A percentile compares a stretch with the other conserved stretches of the same genome.
Evolutionary conservation across 2,113 vertebrate species (phyloP).

Genomic region (Todiramphus saurophagus): DNA sequence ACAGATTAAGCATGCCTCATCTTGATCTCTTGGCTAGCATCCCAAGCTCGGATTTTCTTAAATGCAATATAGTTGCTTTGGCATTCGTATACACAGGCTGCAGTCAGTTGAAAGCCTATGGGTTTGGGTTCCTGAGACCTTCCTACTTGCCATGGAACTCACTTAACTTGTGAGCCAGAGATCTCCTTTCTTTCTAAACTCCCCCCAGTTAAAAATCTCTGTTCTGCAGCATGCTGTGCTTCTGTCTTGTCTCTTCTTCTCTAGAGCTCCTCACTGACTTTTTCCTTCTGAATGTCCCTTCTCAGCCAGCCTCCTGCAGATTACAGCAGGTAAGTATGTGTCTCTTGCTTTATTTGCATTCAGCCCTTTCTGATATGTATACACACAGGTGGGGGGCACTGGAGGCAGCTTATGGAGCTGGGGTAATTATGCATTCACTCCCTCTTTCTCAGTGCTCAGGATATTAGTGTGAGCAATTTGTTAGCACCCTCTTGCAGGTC

Average conservation of each 20-base stretch:
- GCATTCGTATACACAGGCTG: accelerated
- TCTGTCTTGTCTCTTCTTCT: background rate
- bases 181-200: background rate
- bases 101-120: background rate
- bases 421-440: background rate
- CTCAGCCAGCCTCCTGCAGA: background rate
- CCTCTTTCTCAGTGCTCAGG: background rate
- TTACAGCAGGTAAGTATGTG: background rate
- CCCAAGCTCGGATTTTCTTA: background rate
- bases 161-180: background rate
- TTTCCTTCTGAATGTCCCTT: background rate
- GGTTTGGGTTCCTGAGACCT: background rate
- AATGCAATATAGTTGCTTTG: background rate
- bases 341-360: background rate
- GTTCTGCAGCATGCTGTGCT: background rate
- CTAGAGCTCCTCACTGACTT: background rate
- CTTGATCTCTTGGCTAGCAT: background rate
- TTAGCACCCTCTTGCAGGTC: background rate
- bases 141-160: background rate
- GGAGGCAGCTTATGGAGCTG: background rate
- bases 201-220: background rate
- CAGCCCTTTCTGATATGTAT: background rate
- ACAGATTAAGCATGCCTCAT: background rate
- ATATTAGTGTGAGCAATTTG: background rate
- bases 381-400: accelerated